These are phyloP conservation scores for Heliconius congener DNA, from an alignment of 1,140 invertebrate genomes.

Conservation along the genomic window DNA sequence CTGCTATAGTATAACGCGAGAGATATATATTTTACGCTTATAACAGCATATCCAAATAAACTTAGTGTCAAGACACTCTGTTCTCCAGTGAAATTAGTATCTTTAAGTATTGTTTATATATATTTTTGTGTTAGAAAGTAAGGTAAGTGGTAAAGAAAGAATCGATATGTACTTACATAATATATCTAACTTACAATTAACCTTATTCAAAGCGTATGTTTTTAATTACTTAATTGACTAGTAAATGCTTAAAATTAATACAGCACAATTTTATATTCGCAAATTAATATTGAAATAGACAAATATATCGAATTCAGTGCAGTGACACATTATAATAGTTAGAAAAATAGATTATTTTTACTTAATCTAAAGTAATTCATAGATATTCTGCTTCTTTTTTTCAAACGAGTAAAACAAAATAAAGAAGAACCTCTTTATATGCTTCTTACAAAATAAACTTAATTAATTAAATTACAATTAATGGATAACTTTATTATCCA, in stretches of 20 bases:
- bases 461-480: too few species aligned
- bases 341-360: constrained; percentile 6
- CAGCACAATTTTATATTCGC: not conserved
- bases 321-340: constrained; percentile 15
- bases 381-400: not conserved
- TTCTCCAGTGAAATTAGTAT: too few species aligned
- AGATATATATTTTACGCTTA: too few species aligned
- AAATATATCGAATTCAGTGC: not conserved
- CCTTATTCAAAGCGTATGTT: not conserved
- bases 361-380: not conserved
- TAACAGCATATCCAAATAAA: too few species aligned
- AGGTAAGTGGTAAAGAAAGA: not conserved
- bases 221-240: constrained; percentile 37
- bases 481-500: too few species aligned
- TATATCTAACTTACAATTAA: constrained; percentile 3
- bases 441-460: too few species aligned
- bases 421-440: too few species aligned
- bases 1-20: too few species aligned
- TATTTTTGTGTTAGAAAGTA: too few species aligned
- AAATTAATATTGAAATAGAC: constrained; percentile 4
- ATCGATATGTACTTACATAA: not conserved
- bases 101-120: too few species aligned
- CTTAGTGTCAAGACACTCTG: too few species aligned
- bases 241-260: constrained; percentile 35
- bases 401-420: too few species aligned